Evolutionary conservation across 2,797 vertebrate genomes (phyloP).

Genomic region (Argyrosomus regius): DNA sequence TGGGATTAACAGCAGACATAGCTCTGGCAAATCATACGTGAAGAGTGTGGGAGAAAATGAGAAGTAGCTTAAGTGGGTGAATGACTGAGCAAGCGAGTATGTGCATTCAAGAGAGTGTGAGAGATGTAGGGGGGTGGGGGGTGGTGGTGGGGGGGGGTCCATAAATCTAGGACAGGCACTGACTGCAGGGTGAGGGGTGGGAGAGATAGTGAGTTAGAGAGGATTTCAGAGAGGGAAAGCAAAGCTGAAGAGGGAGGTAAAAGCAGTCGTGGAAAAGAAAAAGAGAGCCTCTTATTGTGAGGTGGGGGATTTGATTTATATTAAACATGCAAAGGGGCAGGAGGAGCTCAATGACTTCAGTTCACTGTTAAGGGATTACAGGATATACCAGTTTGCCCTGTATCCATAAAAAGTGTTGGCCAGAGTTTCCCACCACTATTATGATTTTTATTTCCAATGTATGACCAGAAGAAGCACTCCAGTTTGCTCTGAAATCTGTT

Average conservation of each 20-base stretch:
- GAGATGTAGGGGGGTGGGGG: constrained; percentile 13
- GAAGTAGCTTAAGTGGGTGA: constrained; percentile 74
- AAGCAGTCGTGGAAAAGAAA: constrained; percentile 27
- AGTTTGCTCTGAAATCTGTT: constrained; percentile 5
- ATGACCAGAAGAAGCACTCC: not conserved
- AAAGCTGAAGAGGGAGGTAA: constrained; percentile 39
- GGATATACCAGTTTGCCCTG: not conserved
- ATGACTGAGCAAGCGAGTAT: constrained; percentile 56
- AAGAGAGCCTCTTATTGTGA: constrained; percentile 48
- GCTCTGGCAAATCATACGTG: constrained; percentile 56
- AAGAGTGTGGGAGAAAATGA: constrained; percentile 69
- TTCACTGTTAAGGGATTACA: constrained; percentile 28
- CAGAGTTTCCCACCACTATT: not conserved
- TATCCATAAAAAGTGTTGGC: not conserved
- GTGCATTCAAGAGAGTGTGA: constrained; percentile 40
- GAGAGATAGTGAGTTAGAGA: constrained; percentile 66
- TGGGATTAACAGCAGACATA: constrained; percentile 59
- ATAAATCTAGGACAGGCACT: constrained; percentile 85
- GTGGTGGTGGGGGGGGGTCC: constrained; percentile 15
- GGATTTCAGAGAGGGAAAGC: constrained; percentile 59
- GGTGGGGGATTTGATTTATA: constrained; percentile 58
- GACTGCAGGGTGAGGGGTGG: constrained; percentile 83
- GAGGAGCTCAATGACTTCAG: constrained; percentile 26
- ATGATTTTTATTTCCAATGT: not conserved
- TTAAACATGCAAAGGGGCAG: constrained; percentile 52